Evolutionary conservation across 2,797 vertebrate species (phyloP), one percentile per base, ranked within the genome.

Genomic region (Oophaga sylvatica): DNA sequence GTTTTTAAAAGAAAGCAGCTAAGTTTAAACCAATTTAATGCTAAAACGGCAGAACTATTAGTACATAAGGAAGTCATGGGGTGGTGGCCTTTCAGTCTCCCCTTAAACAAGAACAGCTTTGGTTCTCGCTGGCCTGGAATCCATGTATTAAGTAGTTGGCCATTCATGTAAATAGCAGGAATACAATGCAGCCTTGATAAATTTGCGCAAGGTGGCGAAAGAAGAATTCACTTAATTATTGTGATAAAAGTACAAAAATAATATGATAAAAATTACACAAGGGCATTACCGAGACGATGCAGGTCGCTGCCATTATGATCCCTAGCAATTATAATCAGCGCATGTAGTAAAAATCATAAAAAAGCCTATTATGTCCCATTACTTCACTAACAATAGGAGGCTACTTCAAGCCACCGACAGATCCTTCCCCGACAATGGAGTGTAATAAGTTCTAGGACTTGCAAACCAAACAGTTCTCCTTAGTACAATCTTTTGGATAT

Each of bases 291-390:
- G 31, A 10, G 20, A n/a, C 19, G 41, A 26, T 56, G 16, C 29
- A 57, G 48, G 56, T 71, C 11, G 60, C 56, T 26, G 62, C 59
- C 31, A 45, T 80, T 80, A 62, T 29, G 20, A 57, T 9, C 62
- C 17, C 35, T n/a, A 67, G 80, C 80, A 81, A 87, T 87, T 63
- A 81, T 76, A 82, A 81, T 87, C 59, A 87, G 85, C 35, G 56
- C 59, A 60, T 65, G 79, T 57, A 76, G 85, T 82, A 75, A 73
- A 81, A 76, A 31, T 76, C 59, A 71, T 76, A 87, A 73, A 62
- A 80, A 13, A 45, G 68, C 8, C 70, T 57, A 60, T 81, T 87
- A 87, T 65, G 57, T 41, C 62, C 76, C 60, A 75, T 81, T 75
- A 63, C 79, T 35, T 26, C 35, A 56, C 31, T 70, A 26, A 67